Conservation (phyloP, 2,797 vertebrate species). For the Arnoldichthys spilopterus region DNA sequence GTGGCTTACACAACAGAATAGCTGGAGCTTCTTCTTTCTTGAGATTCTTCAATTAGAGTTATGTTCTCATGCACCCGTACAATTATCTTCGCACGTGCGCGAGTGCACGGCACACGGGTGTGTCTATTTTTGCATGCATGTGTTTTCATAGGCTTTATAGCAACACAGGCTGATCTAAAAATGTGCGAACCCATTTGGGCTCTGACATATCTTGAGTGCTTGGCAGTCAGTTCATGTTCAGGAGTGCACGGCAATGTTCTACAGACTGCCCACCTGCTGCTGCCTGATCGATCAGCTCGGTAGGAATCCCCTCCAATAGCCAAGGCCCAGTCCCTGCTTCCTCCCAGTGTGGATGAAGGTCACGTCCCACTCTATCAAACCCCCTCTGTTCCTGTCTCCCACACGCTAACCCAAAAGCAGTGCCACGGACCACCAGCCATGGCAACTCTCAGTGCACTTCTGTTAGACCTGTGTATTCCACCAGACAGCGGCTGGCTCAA, state of each 20-base stretch:
- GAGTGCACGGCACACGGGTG: not conserved
- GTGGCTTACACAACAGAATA: conserved; percentile 33
- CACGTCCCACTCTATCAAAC: conserved; percentile 48
- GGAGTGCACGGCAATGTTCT: conserved; percentile 58
- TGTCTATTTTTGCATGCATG: conserved; percentile 22
- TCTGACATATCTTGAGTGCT: conserved; percentile 48
- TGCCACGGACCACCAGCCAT: conserved; percentile 38
- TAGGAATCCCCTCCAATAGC: conserved; percentile 58
- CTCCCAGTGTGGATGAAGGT: conserved; percentile 59
- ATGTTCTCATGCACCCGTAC: not conserved
- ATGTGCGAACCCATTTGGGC: conserved; percentile 1
- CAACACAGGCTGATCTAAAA: conserved; percentile 39
- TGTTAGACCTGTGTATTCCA: conserved; percentile 37
- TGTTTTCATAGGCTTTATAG: conserved; percentile 44
- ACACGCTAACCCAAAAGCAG: conserved; percentile 40
- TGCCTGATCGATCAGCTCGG: conserved; percentile 73
- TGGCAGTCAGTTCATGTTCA: conserved; percentile 72
- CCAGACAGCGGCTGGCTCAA: conserved; percentile 57
- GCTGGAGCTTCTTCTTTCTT: not conserved
- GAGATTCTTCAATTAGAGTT: not conserved
- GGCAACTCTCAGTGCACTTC: conserved; percentile 34
- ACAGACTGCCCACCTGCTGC: conserved; percentile 74
- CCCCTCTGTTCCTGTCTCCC: conserved; percentile 40
- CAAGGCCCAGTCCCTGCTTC: conserved; percentile 60
- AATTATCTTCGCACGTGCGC: not conserved